phyloP scores from a whole-genome alignment of 2,113 vertebrate genomes.

The Ammodytes marinus region DNA sequence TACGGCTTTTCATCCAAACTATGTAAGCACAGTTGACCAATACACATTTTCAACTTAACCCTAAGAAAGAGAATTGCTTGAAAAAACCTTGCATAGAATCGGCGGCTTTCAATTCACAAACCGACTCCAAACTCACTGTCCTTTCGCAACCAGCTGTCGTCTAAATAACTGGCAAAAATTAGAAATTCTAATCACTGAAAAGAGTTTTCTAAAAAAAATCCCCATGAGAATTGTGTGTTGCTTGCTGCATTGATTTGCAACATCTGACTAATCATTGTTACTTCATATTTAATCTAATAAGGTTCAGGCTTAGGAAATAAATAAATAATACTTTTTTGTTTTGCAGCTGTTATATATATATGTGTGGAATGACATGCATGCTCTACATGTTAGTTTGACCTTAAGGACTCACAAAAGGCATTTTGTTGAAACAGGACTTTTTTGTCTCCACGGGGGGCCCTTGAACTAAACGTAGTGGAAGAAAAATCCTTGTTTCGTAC shows the following conservation, averaged over 20 bases:
- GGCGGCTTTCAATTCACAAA: not conserved
- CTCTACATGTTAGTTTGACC: not conserved
- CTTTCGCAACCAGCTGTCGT: not conserved
- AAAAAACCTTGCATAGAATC: not conserved
- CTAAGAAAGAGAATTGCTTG: not conserved
- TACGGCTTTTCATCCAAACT: not conserved
- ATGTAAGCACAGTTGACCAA: not conserved
- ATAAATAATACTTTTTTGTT: too few species aligned
- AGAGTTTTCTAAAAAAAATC: too few species aligned
- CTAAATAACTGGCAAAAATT: too few species aligned
- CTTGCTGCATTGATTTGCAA: too few species aligned
- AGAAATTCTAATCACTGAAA: not conserved
- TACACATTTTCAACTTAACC: not conserved
- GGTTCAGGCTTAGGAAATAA: too few species aligned
- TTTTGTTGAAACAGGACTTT: not conserved
- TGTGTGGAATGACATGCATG: not conserved
- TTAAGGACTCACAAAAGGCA: not conserved
- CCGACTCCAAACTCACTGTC: not conserved
- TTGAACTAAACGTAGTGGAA: conserved; percentile 24
- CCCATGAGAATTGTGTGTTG: too few species aligned
- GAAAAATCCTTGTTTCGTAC: conserved; percentile 16
- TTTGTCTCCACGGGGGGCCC: not conserved
- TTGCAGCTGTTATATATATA: not conserved
- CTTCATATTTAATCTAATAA: too few species aligned
- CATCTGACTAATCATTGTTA: too few species aligned